These are phyloP conservation scores for Nettapus auritus DNA, from an alignment of 2,113 vertebrate species.

Conservation along the genomic window DNA sequence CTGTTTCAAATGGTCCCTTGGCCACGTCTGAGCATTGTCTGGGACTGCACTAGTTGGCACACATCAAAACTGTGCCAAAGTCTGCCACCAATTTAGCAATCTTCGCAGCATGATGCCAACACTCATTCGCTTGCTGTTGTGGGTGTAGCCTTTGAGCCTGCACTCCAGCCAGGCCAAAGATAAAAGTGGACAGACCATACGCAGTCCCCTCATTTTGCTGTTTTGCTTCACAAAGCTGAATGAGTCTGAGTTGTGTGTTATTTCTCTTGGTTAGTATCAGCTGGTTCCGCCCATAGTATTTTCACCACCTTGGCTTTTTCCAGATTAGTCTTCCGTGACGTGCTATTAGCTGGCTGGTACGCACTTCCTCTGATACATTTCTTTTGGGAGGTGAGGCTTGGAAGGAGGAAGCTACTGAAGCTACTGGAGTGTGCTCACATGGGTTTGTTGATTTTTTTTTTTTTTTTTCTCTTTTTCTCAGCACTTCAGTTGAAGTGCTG, in stretches of 20 bases:
- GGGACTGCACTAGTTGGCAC: background rate
- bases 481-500: background rate
- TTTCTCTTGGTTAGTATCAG: background rate
- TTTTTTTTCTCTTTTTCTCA: background rate
- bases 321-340: background rate
- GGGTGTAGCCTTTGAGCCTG: rapidly evolving
- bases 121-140: rapidly evolving
- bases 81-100: background rate
- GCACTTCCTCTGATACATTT: background rate
- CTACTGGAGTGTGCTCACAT: background rate
- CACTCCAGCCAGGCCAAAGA: background rate
- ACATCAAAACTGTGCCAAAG: background rate
- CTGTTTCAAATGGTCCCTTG: background rate
- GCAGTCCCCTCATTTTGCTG: background rate
- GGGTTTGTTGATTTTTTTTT: background rate
- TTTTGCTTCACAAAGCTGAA: background rate
- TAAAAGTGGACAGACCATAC: background rate
- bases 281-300: background rate
- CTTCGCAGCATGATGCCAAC: background rate
- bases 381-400: background rate
- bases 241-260: background rate
- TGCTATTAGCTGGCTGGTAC: background rate
- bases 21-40: background rate
- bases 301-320: background rate
- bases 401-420: conserved; percentile 21